A percentile compares a stretch with the other conserved stretches of the same genome.
Evolutionary conservation across 2,797 vertebrate species (phyloP).

Genomic region (Basileuterus tristriatus): DNA sequence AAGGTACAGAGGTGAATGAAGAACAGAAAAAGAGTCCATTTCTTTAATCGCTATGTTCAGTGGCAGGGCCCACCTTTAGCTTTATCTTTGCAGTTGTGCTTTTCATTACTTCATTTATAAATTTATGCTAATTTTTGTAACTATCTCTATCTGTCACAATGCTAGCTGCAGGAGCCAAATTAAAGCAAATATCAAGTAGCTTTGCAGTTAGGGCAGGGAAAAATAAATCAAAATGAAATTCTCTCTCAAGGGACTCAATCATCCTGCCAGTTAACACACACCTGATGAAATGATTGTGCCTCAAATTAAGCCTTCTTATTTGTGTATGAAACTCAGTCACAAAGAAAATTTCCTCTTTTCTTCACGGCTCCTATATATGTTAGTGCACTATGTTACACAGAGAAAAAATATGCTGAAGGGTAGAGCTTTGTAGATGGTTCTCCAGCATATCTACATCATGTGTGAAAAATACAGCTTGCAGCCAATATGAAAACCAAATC

Average conservation of each 20-base stretch:
- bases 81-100: not conserved
- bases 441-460: not conserved
- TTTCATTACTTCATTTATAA: not conserved
- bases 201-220: not conserved
- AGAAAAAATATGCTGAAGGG: not conserved
- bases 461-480: not conserved
- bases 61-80: not conserved
- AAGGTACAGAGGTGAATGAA: not conserved
- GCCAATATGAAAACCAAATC: not conserved
- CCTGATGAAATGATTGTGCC: slow-evolving; percentile 10
- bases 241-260: not conserved
- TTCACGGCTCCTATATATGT: not conserved
- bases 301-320: slow-evolving; percentile 44
- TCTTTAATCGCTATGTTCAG: not conserved
- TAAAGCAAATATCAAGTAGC: not conserved
- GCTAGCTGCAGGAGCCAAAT: slow-evolving; percentile 28
- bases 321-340: slow-evolving; percentile 30
- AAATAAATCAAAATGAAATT: not conserved
- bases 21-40: not conserved
- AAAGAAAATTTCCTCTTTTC: not conserved
- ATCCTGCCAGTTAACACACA: slow-evolving; percentile 16
- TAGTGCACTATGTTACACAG: not conserved
- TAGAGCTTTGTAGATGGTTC: not conserved
- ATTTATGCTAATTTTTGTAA: not conserved
- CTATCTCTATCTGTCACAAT: not conserved